Percentiles rank a stretch among this genome's conserved stretches.
These are phyloP conservation scores for Sciaenops ocellatus DNA, from an alignment of 2,797 vertebrate genomes.

Conservation along the genomic window DNA sequence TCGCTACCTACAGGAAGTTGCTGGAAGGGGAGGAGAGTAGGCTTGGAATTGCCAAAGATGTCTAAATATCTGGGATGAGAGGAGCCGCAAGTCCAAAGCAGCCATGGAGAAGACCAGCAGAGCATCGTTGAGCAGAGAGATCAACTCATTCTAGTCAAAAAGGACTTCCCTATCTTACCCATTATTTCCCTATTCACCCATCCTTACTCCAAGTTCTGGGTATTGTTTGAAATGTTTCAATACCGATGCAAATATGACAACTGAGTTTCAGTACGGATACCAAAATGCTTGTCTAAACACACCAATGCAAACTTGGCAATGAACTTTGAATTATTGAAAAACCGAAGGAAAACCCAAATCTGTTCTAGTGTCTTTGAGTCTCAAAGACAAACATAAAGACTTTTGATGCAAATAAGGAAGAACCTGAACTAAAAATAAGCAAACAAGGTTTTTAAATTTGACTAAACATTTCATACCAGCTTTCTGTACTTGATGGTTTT, in stretches of 20 bases:
- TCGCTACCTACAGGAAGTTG: conserved; percentile 89
- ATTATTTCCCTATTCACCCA: not conserved
- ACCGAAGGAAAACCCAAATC: not conserved
- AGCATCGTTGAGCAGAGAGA: conserved; percentile 36
- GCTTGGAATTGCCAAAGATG: conserved; percentile 83
- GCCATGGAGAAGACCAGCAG: conserved; percentile 29
- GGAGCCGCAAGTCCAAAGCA: conserved; percentile 34
- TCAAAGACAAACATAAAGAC: not conserved
- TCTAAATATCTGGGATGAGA: conserved; percentile 46
- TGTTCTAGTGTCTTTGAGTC: not conserved
- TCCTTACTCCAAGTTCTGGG: conserved; percentile 20
- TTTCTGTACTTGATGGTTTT: not conserved
- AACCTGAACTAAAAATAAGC: not conserved
- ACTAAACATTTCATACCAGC: not conserved
- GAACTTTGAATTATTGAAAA: not conserved
- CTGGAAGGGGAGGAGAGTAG: conserved; percentile 88
- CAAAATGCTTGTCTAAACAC: not conserved
- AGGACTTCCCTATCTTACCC: conserved; percentile 17
- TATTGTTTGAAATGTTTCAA: conserved; percentile 18
- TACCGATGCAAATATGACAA: not conserved
- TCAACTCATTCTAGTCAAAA: conserved; percentile 16
- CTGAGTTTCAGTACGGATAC: not conserved
- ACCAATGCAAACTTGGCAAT: not conserved
- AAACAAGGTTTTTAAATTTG: not conserved
- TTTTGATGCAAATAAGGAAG: not conserved